Conservation (phyloP, 2,797 vertebrate species). For the Heliangelus exortis region DNA sequence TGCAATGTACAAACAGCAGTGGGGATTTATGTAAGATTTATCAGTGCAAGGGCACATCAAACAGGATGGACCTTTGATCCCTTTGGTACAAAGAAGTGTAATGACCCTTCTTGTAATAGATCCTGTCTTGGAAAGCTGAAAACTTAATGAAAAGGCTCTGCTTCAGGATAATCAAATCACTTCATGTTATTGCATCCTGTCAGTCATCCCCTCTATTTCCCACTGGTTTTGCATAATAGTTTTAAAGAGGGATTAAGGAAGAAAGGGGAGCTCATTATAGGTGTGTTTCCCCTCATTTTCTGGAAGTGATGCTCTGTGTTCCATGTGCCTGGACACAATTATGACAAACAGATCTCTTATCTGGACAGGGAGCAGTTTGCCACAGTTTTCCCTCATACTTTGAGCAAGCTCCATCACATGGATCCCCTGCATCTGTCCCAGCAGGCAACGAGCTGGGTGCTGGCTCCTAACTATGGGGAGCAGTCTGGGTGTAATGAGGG, state of each 20-base stretch:
- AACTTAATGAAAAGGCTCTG: conserved; percentile 61
- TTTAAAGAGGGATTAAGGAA: conserved; percentile 42
- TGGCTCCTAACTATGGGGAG: neutral
- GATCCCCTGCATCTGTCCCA: neutral
- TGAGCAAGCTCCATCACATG: neutral
- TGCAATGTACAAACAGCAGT: neutral
- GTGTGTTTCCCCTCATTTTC: conserved; percentile 43
- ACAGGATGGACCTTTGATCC: neutral
- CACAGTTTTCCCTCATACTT: neutral
- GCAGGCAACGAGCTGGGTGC: neutral
- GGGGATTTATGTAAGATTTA: neutral
- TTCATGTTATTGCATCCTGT: conserved; percentile 55
- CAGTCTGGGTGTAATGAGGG: neutral
- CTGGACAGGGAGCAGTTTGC: neutral
- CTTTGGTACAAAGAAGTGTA: neutral
- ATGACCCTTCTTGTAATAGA: conserved; percentile 28
- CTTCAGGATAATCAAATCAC: conserved; percentile 60
- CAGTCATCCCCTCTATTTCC: conserved; percentile 43
- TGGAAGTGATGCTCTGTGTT: conserved; percentile 21
- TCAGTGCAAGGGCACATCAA: neutral
- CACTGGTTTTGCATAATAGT: conserved; percentile 42
- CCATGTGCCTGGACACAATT: neutral
- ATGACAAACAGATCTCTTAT: neutral
- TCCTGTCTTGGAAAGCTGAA: conserved; percentile 46
- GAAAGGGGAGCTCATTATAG: neutral